These are phyloP conservation scores for Entomobrya proxima DNA, from an alignment of 2,888 invertebrate species.

Conservation along the genomic window DNA sequence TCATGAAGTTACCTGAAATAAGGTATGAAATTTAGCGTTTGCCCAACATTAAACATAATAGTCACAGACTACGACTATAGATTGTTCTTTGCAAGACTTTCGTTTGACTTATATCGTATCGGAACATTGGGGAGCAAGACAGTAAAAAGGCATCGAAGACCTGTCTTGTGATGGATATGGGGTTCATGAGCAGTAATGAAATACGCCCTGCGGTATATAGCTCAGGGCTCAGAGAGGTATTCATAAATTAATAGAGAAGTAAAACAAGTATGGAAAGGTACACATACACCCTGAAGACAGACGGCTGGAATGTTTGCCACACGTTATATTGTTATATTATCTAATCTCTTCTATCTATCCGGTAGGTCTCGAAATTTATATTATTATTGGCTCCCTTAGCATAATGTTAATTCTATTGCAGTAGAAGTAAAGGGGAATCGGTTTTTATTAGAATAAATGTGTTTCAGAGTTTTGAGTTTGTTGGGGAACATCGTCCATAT, in stretches of 20 bases:
- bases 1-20: background rate
- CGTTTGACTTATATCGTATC: background rate
- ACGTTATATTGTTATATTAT: constrained; percentile 40
- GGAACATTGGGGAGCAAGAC: background rate
- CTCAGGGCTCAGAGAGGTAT: background rate
- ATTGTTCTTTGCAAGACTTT: background rate
- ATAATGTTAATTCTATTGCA: constrained; percentile 23
- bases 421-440: background rate
- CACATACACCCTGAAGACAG: background rate
- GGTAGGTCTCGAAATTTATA: constrained; percentile 46
- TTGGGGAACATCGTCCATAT: background rate
- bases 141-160: background rate
- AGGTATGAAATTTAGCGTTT: background rate
- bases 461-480: background rate
- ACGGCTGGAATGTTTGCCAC: constrained; percentile 16
- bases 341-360: constrained; percentile 57
- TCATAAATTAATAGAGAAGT: constrained; percentile 45
- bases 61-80: background rate
- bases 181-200: constrained; percentile 20
- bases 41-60: constrained; percentile 2
- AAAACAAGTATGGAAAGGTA: constrained; percentile 23
- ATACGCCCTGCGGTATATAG: constrained; percentile 45
- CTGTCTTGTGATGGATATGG: background rate
- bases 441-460: background rate
- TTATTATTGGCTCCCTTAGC: constrained; percentile 7